phyloP scores from a whole-genome alignment of 1,140 invertebrate species.

The Tetragnatha versicolor region DNA sequence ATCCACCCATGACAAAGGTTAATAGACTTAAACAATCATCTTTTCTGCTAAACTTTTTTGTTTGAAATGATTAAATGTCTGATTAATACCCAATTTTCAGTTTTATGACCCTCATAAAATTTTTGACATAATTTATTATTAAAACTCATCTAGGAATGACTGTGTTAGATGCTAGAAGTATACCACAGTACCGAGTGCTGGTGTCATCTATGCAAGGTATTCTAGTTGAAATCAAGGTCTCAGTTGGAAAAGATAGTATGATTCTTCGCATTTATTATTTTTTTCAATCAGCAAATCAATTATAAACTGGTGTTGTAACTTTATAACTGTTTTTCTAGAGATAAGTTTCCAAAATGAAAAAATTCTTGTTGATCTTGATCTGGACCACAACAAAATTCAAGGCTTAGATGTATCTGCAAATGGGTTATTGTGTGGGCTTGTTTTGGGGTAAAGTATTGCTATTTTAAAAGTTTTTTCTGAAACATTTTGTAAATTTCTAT shows the following conservation, averaged over 20 bases:
- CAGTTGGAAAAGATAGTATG: conserved; percentile 40
- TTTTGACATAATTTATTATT: background rate
- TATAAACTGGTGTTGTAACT: too few species aligned
- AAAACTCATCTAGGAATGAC: conserved; percentile 22
- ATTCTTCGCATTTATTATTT: background rate
- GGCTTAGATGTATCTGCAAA: conserved; percentile 38
- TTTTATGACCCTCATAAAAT: too few species aligned
- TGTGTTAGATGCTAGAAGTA: conserved; percentile 24
- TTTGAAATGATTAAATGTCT: too few species aligned
- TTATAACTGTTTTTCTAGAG: conserved; percentile 19
- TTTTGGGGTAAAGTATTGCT: conserved; percentile 18
- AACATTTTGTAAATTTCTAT: background rate
- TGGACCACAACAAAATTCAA: conserved; percentile 30
- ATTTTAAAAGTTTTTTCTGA: background rate
- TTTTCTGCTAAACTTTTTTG: too few species aligned
- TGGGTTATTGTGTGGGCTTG: conserved; percentile 21
- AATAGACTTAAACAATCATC: too few species aligned
- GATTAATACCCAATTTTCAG: too few species aligned
- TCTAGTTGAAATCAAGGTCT: conserved; percentile 36
- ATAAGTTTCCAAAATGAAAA: conserved; percentile 48
- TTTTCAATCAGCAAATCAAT: background rate
- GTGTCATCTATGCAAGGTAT: conserved; percentile 26
- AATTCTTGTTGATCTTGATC: conserved; percentile 36
- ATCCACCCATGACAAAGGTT: too few species aligned
- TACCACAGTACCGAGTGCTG: conserved; percentile 33